A percentile compares a stretch with the other conserved stretches of the same genome.
These are phyloP conservation scores for Villa cingulata DNA, from an alignment of 2,888 invertebrate species.

Conservation along the genomic window DNA sequence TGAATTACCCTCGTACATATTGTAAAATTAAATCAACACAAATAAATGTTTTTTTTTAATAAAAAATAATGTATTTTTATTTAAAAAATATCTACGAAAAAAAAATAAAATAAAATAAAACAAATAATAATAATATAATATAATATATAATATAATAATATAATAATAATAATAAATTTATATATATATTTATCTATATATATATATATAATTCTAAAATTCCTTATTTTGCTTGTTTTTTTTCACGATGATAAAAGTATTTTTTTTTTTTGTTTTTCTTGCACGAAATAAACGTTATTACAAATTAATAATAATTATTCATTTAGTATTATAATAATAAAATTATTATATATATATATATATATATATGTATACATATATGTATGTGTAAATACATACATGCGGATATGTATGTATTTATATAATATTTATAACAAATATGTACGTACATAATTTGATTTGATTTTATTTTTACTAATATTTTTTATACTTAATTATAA, in stretches of 20 bases:
- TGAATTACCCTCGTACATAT: too few species aligned
- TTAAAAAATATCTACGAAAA: neutral
- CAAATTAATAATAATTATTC: too few species aligned
- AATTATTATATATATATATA: slow-evolving; percentile 1
- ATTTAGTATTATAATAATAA: too few species aligned
- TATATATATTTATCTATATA: too few species aligned
- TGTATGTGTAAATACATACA: neutral
- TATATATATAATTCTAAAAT: neutral
- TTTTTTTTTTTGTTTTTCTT: slow-evolving; percentile 1
- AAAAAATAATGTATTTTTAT: neutral
- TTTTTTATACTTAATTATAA: neutral
- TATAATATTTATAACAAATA: neutral
- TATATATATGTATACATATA: neutral
- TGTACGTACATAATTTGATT: neutral
- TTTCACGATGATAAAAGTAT: neutral
- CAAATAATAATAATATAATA: neutral
- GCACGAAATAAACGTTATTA: slow-evolving; percentile 7
- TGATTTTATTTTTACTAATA: neutral
- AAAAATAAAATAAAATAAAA: neutral
- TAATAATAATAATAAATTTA: too few species aligned
- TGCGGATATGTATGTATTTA: too few species aligned
- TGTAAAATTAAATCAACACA: too few species aligned
- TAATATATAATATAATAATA: too few species aligned
- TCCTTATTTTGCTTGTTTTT: neutral
- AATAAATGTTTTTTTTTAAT: too few species aligned